Conservation (phyloP, 2,113 vertebrate species). For the Cavia porcellus region DNA sequence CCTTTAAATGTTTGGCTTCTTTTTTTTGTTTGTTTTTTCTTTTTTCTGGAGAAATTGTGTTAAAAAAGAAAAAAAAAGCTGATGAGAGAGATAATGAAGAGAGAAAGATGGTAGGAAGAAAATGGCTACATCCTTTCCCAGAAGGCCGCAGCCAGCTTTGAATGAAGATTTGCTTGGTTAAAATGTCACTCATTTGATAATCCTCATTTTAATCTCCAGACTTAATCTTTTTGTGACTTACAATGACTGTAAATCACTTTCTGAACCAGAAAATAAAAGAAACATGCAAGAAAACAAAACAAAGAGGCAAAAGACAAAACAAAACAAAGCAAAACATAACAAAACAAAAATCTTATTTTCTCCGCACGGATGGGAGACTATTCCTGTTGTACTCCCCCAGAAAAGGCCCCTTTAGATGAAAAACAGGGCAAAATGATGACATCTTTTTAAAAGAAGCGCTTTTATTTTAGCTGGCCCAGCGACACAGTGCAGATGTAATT, state of each 20-base stretch:
- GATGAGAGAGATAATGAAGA: neutral
- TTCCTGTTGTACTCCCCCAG: too few relatives aligned
- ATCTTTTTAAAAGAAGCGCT: too few relatives aligned
- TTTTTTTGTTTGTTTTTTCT: too few relatives aligned
- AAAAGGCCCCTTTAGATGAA: too few relatives aligned
- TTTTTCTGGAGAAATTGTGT: too few relatives aligned
- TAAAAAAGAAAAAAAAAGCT: neutral
- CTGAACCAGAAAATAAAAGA: neutral
- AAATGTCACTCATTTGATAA: neutral
- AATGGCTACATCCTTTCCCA: too few relatives aligned
- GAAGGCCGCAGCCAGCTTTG: neutral
- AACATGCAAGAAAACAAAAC: neutral
- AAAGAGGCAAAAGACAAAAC: neutral
- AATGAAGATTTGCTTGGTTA: constrained; percentile 6
- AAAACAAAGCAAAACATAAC: neutral
- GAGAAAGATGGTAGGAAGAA: neutral
- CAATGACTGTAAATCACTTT: neutral
- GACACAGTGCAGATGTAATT: too few relatives aligned
- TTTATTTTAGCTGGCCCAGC: too few relatives aligned
- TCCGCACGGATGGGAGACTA: neutral
- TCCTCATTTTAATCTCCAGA: neutral
- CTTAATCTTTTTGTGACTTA: neutral
- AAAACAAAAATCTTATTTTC: neutral
- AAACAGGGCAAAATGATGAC: too few relatives aligned
- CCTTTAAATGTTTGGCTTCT: too few relatives aligned